Conservation (phyloP, 2,113 vertebrate genomes). For the Psilopsiagon aurifrons region DNA sequence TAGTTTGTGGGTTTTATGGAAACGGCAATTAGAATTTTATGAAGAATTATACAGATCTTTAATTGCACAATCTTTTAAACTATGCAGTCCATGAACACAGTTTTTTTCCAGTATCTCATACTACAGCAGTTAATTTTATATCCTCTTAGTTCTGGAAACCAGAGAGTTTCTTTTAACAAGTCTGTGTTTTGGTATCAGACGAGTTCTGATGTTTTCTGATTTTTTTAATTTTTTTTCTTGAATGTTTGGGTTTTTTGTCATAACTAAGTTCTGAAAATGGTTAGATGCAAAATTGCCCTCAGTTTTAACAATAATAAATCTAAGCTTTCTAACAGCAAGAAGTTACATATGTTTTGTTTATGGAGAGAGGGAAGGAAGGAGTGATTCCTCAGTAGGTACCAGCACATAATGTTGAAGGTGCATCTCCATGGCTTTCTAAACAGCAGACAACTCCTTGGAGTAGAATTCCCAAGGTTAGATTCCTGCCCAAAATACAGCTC, state of each 20-base stretch:
- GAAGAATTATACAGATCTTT: slow-evolving; percentile 45
- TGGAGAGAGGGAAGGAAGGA: background rate
- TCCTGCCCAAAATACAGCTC: background rate
- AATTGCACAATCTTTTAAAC: slow-evolving; percentile 47
- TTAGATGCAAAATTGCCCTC: background rate
- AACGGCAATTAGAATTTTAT: background rate
- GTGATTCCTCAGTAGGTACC: background rate
- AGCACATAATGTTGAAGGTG: background rate
- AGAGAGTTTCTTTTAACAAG: slow-evolving; percentile 3
- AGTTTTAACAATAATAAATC: background rate
- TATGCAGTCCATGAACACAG: slow-evolving; percentile 6
- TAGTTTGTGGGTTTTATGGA: slow-evolving; percentile 38
- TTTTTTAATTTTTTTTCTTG: background rate
- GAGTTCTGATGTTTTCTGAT: background rate
- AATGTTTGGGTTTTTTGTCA: background rate
- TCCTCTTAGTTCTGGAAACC: background rate
- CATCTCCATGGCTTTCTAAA: background rate
- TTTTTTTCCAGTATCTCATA: background rate
- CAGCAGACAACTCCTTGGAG: background rate
- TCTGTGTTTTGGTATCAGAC: background rate
- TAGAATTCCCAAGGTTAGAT: background rate
- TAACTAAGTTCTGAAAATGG: background rate
- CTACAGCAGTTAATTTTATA: slow-evolving; percentile 43
- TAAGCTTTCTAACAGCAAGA: background rate
- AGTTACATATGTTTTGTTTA: background rate